Evolutionary conservation across 2,113 vertebrate genomes (phyloP).

Genomic region (Phoxinus phoxinus): DNA sequence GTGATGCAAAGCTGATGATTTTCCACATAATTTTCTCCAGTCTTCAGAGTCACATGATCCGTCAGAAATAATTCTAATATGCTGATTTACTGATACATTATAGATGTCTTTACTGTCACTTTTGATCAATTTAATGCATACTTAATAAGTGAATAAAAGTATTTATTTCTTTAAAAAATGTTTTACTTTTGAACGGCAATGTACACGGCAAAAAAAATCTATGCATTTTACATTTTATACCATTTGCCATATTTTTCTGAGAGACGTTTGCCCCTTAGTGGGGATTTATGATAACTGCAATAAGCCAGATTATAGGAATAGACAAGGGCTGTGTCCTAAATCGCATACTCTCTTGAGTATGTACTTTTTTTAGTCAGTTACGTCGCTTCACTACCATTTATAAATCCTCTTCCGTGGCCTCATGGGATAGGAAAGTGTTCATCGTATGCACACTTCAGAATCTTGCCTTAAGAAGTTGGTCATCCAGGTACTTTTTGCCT

Average conservation of each 20-base stretch:
- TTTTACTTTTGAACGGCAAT: neutral
- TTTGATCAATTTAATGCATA: neutral
- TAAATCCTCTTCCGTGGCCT: too few relatives aligned
- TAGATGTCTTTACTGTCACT: neutral
- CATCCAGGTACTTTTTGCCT: too few relatives aligned
- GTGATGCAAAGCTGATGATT: neutral
- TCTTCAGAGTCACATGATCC: neutral
- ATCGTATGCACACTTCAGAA: too few relatives aligned
- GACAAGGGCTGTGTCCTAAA: too few relatives aligned
- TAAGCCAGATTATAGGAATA: neutral
- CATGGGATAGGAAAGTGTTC: too few relatives aligned
- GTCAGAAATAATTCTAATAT: neutral
- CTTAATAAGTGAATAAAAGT: neutral
- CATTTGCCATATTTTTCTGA: neutral
- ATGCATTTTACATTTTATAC: neutral
- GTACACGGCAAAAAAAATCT: neutral
- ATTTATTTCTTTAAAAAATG: neutral
- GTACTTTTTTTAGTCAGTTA: too few relatives aligned
- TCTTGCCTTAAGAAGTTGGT: too few relatives aligned
- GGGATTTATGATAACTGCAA: conserved; percentile 35
- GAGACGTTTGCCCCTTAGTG: conserved; percentile 62
- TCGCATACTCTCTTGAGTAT: too few relatives aligned
- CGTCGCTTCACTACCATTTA: too few relatives aligned
- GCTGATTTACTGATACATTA: neutral
- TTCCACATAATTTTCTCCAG: neutral